Evolutionary conservation across 30 jellyfish, hydroid and myxozoan genomes (phyloP).

Genomic region (Aurelia sp.): DNA sequence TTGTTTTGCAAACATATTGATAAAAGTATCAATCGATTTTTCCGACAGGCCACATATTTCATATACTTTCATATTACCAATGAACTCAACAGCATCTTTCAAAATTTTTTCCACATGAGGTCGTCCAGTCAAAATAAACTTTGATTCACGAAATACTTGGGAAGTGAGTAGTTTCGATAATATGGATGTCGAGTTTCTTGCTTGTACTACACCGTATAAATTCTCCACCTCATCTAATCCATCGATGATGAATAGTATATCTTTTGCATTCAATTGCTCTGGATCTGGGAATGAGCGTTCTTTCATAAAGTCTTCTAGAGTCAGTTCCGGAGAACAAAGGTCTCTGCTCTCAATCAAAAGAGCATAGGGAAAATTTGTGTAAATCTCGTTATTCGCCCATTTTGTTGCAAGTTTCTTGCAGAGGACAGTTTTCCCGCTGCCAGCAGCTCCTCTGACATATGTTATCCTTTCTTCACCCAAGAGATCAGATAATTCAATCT

Average conservation of each 20-base stretch:
- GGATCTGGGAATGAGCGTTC: background rate
- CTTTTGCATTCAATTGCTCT: too few relatives aligned
- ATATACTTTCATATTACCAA: too few relatives aligned
- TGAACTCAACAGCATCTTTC: too few relatives aligned
- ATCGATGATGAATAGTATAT: background rate
- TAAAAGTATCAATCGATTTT: too few relatives aligned
- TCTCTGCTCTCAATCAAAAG: background rate
- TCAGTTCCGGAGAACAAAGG: background rate
- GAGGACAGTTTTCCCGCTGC: background rate
- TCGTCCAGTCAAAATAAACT: background rate
- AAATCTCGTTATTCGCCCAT: too few relatives aligned
- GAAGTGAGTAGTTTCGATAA: background rate
- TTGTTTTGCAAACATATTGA: too few relatives aligned
- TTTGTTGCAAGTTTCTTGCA: too few relatives aligned
- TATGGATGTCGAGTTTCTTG: background rate
- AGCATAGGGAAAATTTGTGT: too few relatives aligned
- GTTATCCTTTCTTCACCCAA: background rate
- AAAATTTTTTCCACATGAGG: background rate
- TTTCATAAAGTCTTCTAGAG: background rate
- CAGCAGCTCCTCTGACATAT: conserved; percentile 1
- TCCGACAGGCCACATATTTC: too few relatives aligned
- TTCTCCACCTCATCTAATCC: background rate
- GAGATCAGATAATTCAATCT: background rate
- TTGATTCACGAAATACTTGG: background rate
- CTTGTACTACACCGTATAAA: background rate